phyloP scores from a whole-genome alignment of 2,113 vertebrate species.

The Myocastor coypus region DNA sequence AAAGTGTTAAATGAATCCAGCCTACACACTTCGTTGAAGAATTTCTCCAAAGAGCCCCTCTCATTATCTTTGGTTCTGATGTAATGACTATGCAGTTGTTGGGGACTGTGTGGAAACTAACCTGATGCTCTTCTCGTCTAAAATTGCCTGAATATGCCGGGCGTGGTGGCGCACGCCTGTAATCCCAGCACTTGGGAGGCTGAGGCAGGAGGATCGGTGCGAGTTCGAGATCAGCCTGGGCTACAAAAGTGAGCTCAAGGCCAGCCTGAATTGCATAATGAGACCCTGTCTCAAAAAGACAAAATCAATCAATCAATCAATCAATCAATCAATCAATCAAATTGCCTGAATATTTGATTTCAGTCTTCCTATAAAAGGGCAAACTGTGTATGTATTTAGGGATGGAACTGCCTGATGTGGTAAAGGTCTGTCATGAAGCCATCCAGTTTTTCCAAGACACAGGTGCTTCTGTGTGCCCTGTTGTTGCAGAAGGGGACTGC shows the following conservation, averaged over 20 bases:
- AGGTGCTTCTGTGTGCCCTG: background rate
- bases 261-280: no score
- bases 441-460: background rate
- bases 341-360: conserved; percentile 20
- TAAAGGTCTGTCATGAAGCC: conserved; percentile 7
- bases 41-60: conserved; percentile 34
- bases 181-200: no score
- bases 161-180: no score
- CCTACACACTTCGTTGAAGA: conserved; percentile 29
- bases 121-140: conserved; percentile 13
- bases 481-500: background rate
- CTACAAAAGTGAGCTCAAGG: no score
- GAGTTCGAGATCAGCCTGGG: no score
- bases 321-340: no score
- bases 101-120: conserved; percentile 43
- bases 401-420: background rate
- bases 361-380: background rate
- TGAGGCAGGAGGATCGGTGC: no score
- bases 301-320: no score
- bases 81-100: background rate
- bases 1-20: conserved; percentile 39
- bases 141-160: conserved; percentile 37
- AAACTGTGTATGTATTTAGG: conserved; percentile 22
- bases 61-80: conserved; percentile 33
- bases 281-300: no score